Percentiles rank a stretch among this genome's conserved stretches.
phyloP scores from a whole-genome alignment of 1,140 invertebrate genomes.

The Carcinoscorpius rotundicauda region DNA sequence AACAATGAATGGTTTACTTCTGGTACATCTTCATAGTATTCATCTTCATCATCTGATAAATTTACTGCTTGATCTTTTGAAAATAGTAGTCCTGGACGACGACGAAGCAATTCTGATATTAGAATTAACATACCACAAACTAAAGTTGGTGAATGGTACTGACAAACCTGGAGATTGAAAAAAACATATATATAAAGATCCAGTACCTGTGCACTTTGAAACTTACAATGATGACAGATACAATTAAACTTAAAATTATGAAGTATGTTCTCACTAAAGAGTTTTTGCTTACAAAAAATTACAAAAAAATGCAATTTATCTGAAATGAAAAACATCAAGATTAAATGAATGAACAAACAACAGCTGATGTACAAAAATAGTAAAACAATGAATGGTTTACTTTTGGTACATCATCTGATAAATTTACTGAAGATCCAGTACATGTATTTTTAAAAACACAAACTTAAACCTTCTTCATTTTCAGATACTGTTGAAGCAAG shows the following conservation, averaged over 20 bases:
- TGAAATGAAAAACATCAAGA: too few species aligned
- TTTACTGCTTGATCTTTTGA: not conserved
- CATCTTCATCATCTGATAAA: slow-evolving; percentile 28
- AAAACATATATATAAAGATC: too few species aligned
- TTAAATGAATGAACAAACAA: too few species aligned
- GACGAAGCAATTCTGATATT: slow-evolving; percentile 53
- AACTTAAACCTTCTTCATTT: too few species aligned
- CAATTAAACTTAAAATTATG: too few species aligned
- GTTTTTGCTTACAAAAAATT: too few species aligned
- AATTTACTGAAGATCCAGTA: not conserved
- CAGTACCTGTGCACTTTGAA: not conserved
- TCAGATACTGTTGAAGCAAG: too few species aligned
- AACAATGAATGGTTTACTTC: slow-evolving; percentile 24
- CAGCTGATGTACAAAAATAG: too few species aligned
- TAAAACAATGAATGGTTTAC: slow-evolving; percentile 22
- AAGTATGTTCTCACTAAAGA: too few species aligned
- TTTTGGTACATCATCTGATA: slow-evolving; percentile 27
- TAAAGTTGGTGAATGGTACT: slow-evolving; percentile 46
- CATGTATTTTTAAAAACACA: too few species aligned
- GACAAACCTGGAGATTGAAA: slow-evolving; percentile 29
- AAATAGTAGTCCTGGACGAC: slow-evolving; percentile 24
- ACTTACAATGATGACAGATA: too few species aligned
- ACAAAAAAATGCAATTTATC: too few species aligned
- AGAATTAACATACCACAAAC: slow-evolving; percentile 63
- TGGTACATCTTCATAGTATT: slow-evolving; percentile 26